Base-by-base conservation (phyloP, 2,888 invertebrate species). In the Nebria brevicollis region DNA sequence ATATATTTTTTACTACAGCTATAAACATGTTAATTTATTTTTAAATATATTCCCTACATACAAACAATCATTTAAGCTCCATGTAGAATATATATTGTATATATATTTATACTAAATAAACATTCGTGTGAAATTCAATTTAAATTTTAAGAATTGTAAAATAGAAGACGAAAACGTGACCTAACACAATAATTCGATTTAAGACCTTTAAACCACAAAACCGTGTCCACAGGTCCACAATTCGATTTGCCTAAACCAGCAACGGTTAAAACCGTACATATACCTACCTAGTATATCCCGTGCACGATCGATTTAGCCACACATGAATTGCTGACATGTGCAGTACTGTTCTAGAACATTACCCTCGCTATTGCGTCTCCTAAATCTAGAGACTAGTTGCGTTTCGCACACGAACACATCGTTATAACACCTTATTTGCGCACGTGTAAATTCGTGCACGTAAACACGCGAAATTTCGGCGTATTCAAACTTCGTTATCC, bases 311-410 rank as follows among this genome's bases (percentile, higher is more conserved):
- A 54, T 54, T 8, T 54, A 13, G 54, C 54, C 54, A 54, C 54
- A 54, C 54, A 54, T 54, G 54, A 13, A 54, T 54, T 13, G 7
- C 54, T 54, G 8, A 54, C 54, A 54, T 54, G 54, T 54, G 54
- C 54, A 54, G 54, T 54, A 13, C 54, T 54, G 54, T 34, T 34
- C 34, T 34, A 34, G 34, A 34, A 34, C 54, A 54, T 54, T 54
- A 54, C 34, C 34, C 34, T 34, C 5, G 4, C 34, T 54, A 6
- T 54, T 11, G 6, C 54, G 13, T 3, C 54, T 54, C 54, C 54
- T 54, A 54, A 54, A 54, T 54, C 54, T 54, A 54, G 54, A 54
- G 54, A 54, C 54, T 54, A 54, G 54, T 54, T 54, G 54, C 54
- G 54, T 54, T 54, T 34, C 11, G 54, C 54, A 11, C 54, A 54